Evolutionary conservation across 2,888 invertebrate species (phyloP).

Genomic region (Stenodema calcarata): DNA sequence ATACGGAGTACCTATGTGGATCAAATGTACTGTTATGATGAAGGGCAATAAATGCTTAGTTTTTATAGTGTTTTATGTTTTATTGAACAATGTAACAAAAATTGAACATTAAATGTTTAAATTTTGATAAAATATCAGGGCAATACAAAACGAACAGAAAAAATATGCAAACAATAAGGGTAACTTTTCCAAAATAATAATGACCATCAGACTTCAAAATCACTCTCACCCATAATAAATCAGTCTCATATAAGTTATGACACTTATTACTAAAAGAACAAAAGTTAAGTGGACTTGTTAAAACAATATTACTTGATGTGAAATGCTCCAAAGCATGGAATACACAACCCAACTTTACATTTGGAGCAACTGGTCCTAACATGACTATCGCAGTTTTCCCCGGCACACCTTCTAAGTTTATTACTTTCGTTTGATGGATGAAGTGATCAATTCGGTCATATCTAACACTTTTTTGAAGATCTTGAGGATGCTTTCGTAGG

Average conservation of each 20-base stretch:
- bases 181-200: too few species aligned
- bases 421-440: background rate
- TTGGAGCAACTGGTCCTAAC: background rate
- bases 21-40: background rate
- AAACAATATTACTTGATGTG: background rate
- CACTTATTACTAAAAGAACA: too few species aligned
- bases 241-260: too few species aligned
- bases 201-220: too few species aligned
- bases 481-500: background rate
- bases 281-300: too few species aligned
- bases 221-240: too few species aligned
- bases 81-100: background rate
- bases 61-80: background rate
- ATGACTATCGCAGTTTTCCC: background rate
- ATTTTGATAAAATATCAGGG: background rate
- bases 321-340: conserved; percentile 3
- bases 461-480: background rate
- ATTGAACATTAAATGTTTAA: too few species aligned
- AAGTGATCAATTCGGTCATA: background rate
- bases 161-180: too few species aligned
- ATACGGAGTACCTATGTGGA: background rate
- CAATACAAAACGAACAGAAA: too few species aligned
- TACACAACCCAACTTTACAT: conserved; percentile 16
- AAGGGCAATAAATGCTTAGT: background rate
- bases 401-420: background rate